Evolutionary conservation across 2,888 invertebrate species (phyloP).

Genomic region (Monopis laevigella): DNA sequence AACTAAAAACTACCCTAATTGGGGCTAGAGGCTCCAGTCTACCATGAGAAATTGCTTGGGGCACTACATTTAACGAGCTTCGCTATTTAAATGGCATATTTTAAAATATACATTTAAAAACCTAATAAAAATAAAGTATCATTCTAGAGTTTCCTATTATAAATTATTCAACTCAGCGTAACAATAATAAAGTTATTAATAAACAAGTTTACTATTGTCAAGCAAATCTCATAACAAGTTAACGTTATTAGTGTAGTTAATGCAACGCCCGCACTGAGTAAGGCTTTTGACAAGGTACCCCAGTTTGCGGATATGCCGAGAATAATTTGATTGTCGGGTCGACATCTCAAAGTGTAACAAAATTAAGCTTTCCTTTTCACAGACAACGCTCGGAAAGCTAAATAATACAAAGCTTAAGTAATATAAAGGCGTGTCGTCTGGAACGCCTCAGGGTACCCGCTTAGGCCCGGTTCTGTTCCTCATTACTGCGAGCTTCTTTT

Average conservation of each 20-base stretch:
- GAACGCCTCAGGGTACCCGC: slow-evolving; percentile 44
- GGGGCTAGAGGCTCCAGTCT: neutral
- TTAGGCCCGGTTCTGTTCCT: slow-evolving; percentile 34
- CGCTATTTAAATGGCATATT: neutral
- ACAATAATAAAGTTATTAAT: too few species aligned
- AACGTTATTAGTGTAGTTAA: slow-evolving; percentile 6
- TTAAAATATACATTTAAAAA: neutral
- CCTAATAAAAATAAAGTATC: neutral
- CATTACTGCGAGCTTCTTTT: slow-evolving; percentile 32
- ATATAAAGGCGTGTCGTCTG: slow-evolving; percentile 40
- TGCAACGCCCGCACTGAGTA: neutral
- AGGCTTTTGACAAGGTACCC: slow-evolving; percentile 11
- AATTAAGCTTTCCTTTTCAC: slow-evolving; percentile 64
- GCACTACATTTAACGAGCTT: neutral
- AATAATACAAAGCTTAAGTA: slow-evolving; percentile 61
- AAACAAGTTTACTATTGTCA: neutral
- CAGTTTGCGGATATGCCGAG: neutral
- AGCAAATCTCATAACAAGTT: neutral
- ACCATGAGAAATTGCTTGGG: neutral
- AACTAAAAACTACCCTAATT: too few species aligned
- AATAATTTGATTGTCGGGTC: slow-evolving; percentile 62
- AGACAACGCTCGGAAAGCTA: slow-evolving; percentile 46
- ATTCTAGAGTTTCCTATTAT: neutral
- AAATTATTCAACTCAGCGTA: neutral
- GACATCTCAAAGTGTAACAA: slow-evolving; percentile 65